Percentiles rank a stretch among this genome's conserved stretches.
phyloP scores from a whole-genome alignment of 1,140 invertebrate species.

The Zaprionus inermis region DNA sequence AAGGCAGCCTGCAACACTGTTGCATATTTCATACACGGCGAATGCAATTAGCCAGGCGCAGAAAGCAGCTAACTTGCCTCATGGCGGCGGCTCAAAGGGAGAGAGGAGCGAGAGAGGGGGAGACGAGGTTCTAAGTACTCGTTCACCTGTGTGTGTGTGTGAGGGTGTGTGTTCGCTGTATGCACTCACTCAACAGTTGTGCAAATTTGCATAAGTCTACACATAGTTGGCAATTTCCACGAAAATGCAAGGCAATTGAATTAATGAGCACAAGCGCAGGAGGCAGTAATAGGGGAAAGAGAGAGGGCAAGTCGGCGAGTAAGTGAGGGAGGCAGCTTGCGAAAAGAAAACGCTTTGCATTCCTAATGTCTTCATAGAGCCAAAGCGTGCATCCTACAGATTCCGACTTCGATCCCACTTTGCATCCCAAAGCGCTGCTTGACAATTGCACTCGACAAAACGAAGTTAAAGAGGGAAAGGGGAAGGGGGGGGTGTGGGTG shows the following conservation, averaged over 20 bases:
- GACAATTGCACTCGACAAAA: not conserved
- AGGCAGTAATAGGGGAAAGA: constrained; percentile 1
- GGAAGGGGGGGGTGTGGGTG: not conserved
- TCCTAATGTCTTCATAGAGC: constrained; percentile 74
- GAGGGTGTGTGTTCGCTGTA: not conserved
- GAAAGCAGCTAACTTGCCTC: constrained; percentile 22
- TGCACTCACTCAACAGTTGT: constrained; percentile 52
- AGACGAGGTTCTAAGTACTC: not conserved
- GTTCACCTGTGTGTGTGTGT: constrained; percentile 28
- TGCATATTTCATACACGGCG: constrained; percentile 41
- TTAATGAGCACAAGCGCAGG: constrained; percentile 54
- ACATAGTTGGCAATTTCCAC: constrained; percentile 58
- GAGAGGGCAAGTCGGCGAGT: not conserved
- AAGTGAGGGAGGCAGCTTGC: constrained; percentile 10
- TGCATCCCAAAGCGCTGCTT: constrained; percentile 57
- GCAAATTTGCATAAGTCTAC: constrained; percentile 53
- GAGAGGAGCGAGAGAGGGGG: not conserved
- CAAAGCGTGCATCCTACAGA: constrained; percentile 61
- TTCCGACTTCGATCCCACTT: constrained; percentile 34
- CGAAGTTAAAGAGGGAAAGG: not conserved
- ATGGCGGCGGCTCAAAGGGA: not conserved
- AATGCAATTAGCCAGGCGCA: constrained; percentile 37
- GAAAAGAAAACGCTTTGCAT: constrained; percentile 71
- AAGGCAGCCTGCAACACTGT: constrained; percentile 30
- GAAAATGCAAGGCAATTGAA: constrained; percentile 76